Evolutionary conservation across 2,113 vertebrate species (phyloP).

Genomic region (Furnarius figulus): DNA sequence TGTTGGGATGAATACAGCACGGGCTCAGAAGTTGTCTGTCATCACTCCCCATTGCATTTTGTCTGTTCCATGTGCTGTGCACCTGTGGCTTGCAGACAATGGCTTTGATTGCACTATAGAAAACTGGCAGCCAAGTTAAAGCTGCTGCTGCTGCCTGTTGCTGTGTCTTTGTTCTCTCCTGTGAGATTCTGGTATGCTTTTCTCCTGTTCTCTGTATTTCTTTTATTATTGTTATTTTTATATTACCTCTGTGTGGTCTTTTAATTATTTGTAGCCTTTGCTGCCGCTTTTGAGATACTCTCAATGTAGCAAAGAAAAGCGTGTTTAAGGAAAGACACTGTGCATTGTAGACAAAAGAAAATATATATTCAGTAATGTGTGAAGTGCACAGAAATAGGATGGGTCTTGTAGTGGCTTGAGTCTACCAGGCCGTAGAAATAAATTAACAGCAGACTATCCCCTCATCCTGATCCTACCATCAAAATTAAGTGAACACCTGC

Average conservation of each 20-base stretch:
- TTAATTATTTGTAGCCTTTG: background rate
- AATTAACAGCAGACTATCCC: background rate
- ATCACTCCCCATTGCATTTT: constrained; percentile 55
- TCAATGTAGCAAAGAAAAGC: background rate
- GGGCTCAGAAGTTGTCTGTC: constrained; percentile 51
- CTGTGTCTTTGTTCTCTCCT: constrained; percentile 23
- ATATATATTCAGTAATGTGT: background rate
- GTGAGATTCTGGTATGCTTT: background rate
- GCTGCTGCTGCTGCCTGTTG: background rate
- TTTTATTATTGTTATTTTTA: background rate
- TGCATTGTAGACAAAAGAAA: background rate
- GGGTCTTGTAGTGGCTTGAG: background rate
- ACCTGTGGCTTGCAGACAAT: constrained; percentile 70
- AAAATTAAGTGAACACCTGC: constrained; percentile 38
- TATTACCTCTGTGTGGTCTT: background rate
- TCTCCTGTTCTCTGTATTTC: background rate
- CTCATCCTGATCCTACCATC: background rate
- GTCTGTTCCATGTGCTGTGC: constrained; percentile 61
- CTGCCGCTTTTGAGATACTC: background rate
- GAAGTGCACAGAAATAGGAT: background rate
- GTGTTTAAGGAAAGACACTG: background rate
- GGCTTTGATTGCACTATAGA: constrained; percentile 54
- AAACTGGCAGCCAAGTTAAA: constrained; percentile 50
- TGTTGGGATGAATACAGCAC: constrained; percentile 24
- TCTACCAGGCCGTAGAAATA: background rate